Conservation (phyloP, 2,113 vertebrate genomes). For the Phylloscopus whistleri region DNA sequence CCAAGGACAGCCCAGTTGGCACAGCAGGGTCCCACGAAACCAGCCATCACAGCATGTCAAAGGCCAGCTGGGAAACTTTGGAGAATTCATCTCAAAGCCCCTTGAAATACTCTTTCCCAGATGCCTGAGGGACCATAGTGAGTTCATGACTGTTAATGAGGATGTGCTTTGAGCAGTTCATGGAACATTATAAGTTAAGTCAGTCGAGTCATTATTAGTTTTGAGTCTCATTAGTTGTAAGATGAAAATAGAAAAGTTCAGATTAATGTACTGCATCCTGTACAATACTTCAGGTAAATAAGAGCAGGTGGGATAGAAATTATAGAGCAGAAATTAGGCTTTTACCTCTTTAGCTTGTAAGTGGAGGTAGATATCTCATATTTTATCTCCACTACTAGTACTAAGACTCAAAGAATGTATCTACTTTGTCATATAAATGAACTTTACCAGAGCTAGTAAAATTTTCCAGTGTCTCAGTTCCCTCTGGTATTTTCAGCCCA, state of each 20-base stretch:
- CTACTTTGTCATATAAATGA: not conserved
- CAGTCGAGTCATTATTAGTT: not conserved
- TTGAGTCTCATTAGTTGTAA: not conserved
- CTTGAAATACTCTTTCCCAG: not conserved
- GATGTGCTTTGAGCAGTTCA: not conserved
- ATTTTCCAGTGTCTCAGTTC: not conserved
- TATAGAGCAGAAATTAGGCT: not conserved
- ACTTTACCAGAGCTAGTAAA: not conserved
- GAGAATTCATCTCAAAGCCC: not conserved
- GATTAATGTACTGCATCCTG: not conserved
- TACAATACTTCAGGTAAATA: not conserved
- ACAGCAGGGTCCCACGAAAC: not conserved
- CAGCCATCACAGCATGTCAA: not conserved
- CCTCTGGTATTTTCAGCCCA: not conserved
- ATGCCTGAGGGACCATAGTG: accelerated
- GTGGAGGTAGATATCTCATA: not conserved
- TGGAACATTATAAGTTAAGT: not conserved
- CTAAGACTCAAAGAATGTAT: not conserved
- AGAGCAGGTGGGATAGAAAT: not conserved
- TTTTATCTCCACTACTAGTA: not conserved
- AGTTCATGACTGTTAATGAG: not conserved
- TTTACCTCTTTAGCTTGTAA: not conserved
- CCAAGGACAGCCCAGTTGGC: not conserved
- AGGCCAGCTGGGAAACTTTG: not conserved
- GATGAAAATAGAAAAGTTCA: not conserved